These are phyloP conservation scores for Rhabditoides inermis DNA, from an alignment of 2,888 invertebrate species.

Conservation along the genomic window DNA sequence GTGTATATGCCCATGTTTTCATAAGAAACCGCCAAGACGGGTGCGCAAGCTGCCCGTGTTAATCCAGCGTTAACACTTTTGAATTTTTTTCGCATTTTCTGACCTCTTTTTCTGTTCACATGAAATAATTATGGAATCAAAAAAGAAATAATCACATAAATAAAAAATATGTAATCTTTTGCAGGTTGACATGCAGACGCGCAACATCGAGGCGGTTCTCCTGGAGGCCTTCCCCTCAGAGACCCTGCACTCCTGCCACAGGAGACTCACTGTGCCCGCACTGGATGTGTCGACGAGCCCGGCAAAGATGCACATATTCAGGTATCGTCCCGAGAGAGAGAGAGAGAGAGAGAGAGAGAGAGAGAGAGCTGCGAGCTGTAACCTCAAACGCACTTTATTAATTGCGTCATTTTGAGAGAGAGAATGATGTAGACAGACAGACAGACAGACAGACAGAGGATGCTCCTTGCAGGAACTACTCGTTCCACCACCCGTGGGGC, in stretches of 20 bases:
- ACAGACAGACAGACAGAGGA: too few relatives aligned
- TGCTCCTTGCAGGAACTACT: constrained; percentile 34
- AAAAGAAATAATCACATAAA: too few relatives aligned
- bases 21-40: too few relatives aligned
- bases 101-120: too few relatives aligned
- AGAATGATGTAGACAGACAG: too few relatives aligned
- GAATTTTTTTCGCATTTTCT: too few relatives aligned
- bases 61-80: too few relatives aligned
- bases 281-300: constrained; percentile 39
- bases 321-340: constrained; percentile 4
- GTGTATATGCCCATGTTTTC: too few relatives aligned
- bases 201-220: constrained; percentile 35
- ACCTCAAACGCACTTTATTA: background rate
- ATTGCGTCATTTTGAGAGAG: background rate
- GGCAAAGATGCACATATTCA: constrained; percentile 34
- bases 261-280: constrained; percentile 40
- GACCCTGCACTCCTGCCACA: constrained; percentile 28
- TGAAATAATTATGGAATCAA: too few relatives aligned
- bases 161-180: too few relatives aligned
- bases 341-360: background rate
- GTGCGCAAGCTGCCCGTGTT: too few relatives aligned
- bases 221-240: constrained; percentile 33
- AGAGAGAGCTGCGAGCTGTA: background rate
- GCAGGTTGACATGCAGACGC: constrained; percentile 26
- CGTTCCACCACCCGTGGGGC: constrained; percentile 29